Evolutionary conservation across 2,888 invertebrate genomes (phyloP).

Genomic region (Andrena fulva): DNA sequence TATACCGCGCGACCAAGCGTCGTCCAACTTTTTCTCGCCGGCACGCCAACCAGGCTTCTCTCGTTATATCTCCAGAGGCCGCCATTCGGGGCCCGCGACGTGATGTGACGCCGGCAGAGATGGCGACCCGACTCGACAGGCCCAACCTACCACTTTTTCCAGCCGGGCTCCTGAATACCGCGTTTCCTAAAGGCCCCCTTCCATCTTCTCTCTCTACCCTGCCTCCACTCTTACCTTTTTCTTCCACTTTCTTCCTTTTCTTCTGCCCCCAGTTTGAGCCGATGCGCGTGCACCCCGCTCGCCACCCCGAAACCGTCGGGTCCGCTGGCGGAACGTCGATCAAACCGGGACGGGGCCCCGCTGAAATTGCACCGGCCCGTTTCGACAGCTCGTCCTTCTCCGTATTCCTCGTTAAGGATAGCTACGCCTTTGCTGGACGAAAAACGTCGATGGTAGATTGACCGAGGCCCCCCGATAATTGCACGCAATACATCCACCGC

Average conservation of each 20-base stretch:
- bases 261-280: neutral
- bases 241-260: conserved; percentile 6
- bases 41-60: conserved; percentile 65
- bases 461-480: conserved; percentile 17
- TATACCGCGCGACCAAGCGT: conserved; percentile 70
- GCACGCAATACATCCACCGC: conserved; percentile 5
- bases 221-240: conserved; percentile 1
- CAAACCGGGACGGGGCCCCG: conserved; percentile 48
- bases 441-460: conserved; percentile 33
- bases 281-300: conserved; percentile 2
- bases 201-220: conserved; percentile 26
- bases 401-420: conserved; percentile 58
- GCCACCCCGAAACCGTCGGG: conserved; percentile 25
- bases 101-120: conserved; percentile 75
- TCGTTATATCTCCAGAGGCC: conserved; percentile 73
- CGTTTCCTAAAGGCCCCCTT: conserved; percentile 75
- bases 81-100: conserved; percentile 72
- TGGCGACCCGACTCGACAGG: conserved; percentile 71
- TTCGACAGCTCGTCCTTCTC: conserved; percentile 60
- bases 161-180: conserved; percentile 71
- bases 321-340: conserved; percentile 46
- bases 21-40: conserved; percentile 84
- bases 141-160: conserved; percentile 80
- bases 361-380: conserved; percentile 55
- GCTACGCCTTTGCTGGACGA: conserved; percentile 34